Evolutionary conservation across 2,797 vertebrate species (phyloP).

Genomic region (Ciconia nigra): DNA sequence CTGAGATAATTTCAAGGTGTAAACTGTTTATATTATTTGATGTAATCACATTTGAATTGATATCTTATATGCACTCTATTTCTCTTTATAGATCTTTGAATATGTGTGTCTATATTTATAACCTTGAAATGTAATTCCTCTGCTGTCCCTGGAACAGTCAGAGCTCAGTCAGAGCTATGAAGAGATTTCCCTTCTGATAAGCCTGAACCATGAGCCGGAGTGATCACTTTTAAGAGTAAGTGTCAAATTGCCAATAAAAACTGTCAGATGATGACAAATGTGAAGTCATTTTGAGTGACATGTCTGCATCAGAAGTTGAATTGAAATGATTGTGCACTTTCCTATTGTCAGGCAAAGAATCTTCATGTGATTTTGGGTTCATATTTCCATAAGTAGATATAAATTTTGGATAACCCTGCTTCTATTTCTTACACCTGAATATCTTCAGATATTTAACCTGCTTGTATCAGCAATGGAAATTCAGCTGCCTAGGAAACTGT

Average conservation of each 20-base stretch:
- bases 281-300: not conserved
- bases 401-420: not conserved
- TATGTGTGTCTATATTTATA: not conserved
- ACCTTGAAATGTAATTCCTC: not conserved
- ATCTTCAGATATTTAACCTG: not conserved
- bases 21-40: not conserved
- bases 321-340: not conserved
- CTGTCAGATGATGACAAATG: not conserved
- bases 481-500: not conserved
- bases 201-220: not conserved
- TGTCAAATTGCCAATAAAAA: slow-evolving; percentile 17
- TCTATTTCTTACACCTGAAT: not conserved
- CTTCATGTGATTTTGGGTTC: not conserved
- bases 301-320: not conserved
- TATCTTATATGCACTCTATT: not conserved
- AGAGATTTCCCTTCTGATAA: slow-evolving; percentile 3
- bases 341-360: not conserved
- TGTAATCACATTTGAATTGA: not conserved
- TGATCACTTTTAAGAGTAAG: not conserved
- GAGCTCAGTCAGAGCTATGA: not conserved
- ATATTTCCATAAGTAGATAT: not conserved
- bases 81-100: not conserved
- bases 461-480: not conserved
- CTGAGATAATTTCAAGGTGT: not conserved
- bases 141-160: not conserved